Percentiles rank a stretch among this genome's conserved stretches.
Evolutionary conservation across 2,113 vertebrate genomes (phyloP).

Genomic region (Isurus oxyrinchus): DNA sequence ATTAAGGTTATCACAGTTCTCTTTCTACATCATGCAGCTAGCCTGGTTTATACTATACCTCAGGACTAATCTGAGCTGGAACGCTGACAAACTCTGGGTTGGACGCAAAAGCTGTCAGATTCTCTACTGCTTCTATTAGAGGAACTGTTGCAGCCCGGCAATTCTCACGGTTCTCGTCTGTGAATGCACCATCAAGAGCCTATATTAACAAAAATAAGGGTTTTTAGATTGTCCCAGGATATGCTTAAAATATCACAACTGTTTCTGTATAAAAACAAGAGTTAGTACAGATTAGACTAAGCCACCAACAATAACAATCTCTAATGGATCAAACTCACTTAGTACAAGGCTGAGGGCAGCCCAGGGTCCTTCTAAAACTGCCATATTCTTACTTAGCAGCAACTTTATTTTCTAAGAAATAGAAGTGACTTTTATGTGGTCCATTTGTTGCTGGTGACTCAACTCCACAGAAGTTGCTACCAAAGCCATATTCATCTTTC

Average conservation of each 20-base stretch:
- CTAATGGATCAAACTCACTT: background rate
- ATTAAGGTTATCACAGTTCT: background rate
- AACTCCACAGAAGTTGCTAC: background rate
- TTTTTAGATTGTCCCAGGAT: background rate
- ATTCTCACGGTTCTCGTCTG: conserved; percentile 81
- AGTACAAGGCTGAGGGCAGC: background rate
- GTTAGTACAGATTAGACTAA: background rate
- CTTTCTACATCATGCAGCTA: background rate
- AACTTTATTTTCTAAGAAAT: background rate
- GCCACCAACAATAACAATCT: background rate
- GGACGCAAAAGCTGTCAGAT: conserved; percentile 88
- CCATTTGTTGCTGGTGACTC: background rate
- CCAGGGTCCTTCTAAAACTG: background rate
- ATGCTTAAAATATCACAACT: too few relatives aligned
- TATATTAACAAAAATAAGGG: conserved; percentile 43
- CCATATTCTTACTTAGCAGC: background rate
- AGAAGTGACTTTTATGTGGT: background rate
- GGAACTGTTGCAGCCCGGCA: conserved; percentile 82
- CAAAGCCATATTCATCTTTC: background rate
- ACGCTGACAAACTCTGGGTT: conserved; percentile 92
- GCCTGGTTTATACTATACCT: conserved; percentile 56
- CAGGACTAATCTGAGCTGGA: conserved; percentile 87
- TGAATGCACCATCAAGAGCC: conserved; percentile 90
- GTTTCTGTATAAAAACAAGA: background rate
- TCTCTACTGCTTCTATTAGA: conserved; percentile 91